Evolutionary conservation across 2,113 vertebrate species (phyloP).

Genomic region (Gavialis gangeticus): DNA sequence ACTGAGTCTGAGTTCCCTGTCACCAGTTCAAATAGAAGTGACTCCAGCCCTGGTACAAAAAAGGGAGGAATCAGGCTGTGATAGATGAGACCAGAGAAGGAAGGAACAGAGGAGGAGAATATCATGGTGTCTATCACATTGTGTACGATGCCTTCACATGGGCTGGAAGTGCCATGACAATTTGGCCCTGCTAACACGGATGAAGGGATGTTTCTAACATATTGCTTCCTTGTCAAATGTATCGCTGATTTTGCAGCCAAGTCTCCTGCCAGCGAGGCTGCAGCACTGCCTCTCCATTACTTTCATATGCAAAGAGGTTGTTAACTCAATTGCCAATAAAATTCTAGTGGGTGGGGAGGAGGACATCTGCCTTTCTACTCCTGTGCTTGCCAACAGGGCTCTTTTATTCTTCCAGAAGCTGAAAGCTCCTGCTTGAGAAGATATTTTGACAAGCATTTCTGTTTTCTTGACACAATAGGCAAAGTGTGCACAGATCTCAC

Average conservation of each 20-base stretch:
- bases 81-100: not conserved
- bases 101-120: slow-evolving; percentile 47
- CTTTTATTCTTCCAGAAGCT: slow-evolving; percentile 71
- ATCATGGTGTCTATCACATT: slow-evolving; percentile 74
- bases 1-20: slow-evolving; percentile 46
- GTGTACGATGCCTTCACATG: slow-evolving; percentile 70
- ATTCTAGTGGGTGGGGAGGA: slow-evolving; percentile 73
- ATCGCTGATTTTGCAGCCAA: slow-evolving; percentile 75
- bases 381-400: slow-evolving; percentile 67
- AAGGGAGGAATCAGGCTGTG: slow-evolving; percentile 53
- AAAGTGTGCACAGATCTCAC: slow-evolving; percentile 50
- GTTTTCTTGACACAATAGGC: slow-evolving; percentile 73
- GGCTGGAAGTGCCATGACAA: slow-evolving; percentile 70
- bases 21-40: slow-evolving; percentile 35
- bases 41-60: not conserved
- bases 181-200: slow-evolving; percentile 60
- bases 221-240: slow-evolving; percentile 76
- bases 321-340: slow-evolving; percentile 75
- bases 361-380: slow-evolving; percentile 76
- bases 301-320: slow-evolving; percentile 76
- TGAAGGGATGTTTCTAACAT: slow-evolving; percentile 70
- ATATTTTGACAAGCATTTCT: slow-evolving; percentile 76
- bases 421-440: slow-evolving; percentile 54
- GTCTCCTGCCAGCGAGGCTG: slow-evolving; percentile 68
- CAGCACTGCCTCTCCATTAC: slow-evolving; percentile 61